Evolutionary conservation across 2,888 invertebrate species (phyloP).

Genomic region (Dysmachus trigonus): DNA sequence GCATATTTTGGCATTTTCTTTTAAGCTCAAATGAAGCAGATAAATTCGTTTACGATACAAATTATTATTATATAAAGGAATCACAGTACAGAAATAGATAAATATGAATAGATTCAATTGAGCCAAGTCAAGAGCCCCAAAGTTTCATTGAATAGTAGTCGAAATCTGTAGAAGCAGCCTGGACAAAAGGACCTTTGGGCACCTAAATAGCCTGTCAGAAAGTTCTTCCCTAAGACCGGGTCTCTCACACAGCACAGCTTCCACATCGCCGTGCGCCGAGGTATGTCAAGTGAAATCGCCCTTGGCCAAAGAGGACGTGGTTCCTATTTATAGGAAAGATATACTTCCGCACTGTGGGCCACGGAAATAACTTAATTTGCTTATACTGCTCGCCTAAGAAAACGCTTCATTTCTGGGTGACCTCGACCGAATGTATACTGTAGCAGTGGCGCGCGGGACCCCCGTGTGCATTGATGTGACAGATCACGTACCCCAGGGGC

Average conservation of each 20-base stretch:
- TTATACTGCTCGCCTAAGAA: neutral
- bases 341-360: neutral
- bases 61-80: too few species aligned
- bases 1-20: too few species aligned
- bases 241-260: neutral
- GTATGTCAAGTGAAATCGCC: neutral
- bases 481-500: constrained; percentile 19
- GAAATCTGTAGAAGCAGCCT: neutral
- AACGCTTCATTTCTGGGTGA: neutral
- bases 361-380: neutral
- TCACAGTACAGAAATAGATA: too few species aligned
- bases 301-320: neutral
- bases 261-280: neutral
- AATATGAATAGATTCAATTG: neutral
- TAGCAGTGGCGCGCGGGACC: neutral
- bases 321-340: neutral
- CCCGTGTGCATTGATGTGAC: constrained; percentile 28
- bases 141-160: neutral
- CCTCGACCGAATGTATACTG: constrained; percentile 5
- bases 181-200: neutral
- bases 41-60: neutral
- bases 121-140: neutral
- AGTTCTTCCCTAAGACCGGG: neutral
- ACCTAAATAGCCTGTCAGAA: neutral
- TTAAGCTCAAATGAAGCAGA: neutral